These are phyloP conservation scores for Motacilla tschutschensis DNA, from an alignment of 2,113 vertebrate species.

Conservation along the genomic window DNA sequence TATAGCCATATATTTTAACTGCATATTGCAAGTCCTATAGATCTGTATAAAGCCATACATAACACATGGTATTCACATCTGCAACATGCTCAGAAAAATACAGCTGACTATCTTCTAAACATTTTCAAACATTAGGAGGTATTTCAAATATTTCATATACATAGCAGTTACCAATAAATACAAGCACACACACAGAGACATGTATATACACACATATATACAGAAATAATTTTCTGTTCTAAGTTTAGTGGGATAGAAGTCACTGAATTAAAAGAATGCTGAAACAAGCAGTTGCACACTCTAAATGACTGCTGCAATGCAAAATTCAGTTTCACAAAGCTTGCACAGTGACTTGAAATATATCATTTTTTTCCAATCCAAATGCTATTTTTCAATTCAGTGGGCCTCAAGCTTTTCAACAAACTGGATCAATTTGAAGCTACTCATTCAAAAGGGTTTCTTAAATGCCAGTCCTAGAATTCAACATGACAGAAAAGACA, in stretches of 20 bases:
- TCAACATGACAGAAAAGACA: conserved; percentile 44
- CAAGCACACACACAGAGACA: not conserved
- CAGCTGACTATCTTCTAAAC: not conserved
- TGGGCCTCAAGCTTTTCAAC: conserved; percentile 37
- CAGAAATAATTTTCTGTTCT: not conserved
- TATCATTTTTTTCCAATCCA: conserved; percentile 31
- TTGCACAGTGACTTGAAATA: conserved; percentile 8
- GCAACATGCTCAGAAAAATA: not conserved
- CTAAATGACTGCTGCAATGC: conserved; percentile 10
- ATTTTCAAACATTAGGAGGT: not conserved
- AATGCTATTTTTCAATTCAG: conserved; percentile 64
- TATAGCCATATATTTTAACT: not conserved
- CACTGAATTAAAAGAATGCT: conserved; percentile 4
- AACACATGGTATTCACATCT: not conserved
- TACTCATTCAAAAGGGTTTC: conserved; percentile 57
- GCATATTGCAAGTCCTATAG: not conserved
- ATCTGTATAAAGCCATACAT: not conserved
- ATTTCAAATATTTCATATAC: not conserved
- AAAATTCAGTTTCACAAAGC: not conserved
- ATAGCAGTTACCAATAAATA: not conserved
- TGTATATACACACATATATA: not conserved
- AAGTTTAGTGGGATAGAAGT: not conserved
- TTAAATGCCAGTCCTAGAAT: conserved; percentile 46
- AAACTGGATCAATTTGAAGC: conserved; percentile 68
- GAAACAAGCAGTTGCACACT: conserved; percentile 18